These are phyloP conservation scores for Bovichtus variegatus DNA, from an alignment of 2,797 vertebrate species.

Conservation along the genomic window DNA sequence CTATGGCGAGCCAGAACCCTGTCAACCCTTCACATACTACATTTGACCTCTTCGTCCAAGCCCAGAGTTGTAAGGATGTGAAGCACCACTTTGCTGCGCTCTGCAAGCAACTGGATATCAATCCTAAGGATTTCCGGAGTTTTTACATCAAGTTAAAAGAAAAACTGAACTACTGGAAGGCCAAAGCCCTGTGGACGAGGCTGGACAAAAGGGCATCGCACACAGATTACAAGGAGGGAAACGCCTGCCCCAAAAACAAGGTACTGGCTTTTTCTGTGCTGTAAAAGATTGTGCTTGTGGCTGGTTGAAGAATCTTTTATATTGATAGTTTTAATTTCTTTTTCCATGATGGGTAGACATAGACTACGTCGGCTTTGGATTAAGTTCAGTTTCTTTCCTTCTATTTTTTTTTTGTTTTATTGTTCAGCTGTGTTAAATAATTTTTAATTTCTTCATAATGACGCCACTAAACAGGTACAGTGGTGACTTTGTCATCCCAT, in stretches of 20 bases:
- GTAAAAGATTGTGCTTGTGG: not conserved
- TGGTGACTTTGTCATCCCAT: not conserved
- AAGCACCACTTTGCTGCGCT: slow-evolving; percentile 87
- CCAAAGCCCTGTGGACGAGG: slow-evolving; percentile 93
- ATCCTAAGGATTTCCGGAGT: slow-evolving; percentile 80
- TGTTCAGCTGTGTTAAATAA: not conserved
- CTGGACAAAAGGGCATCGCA: slow-evolving; percentile 92
- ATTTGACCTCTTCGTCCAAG: slow-evolving; percentile 90
- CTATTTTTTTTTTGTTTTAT: not conserved
- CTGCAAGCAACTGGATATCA: slow-evolving; percentile 85
- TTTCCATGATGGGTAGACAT: not conserved
- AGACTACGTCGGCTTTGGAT: not conserved
- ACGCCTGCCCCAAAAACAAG: slow-evolving; percentile 89
- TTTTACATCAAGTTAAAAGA: slow-evolving; percentile 91
- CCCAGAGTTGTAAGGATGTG: slow-evolving; percentile 87
- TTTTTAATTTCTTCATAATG: not conserved
- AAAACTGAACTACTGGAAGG: slow-evolving; percentile 94
- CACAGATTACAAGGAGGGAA: slow-evolving; percentile 89
- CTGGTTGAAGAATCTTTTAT: not conserved
- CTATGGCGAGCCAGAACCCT: slow-evolving; percentile 75
- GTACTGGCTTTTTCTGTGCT: slow-evolving; percentile 67
- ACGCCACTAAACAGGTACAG: not conserved
- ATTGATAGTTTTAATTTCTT: not conserved
- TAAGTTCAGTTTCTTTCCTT: no score
- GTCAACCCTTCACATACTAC: slow-evolving; percentile 84